Evolutionary conservation across 2,888 invertebrate species (phyloP).

Genomic region (Dione juno): DNA sequence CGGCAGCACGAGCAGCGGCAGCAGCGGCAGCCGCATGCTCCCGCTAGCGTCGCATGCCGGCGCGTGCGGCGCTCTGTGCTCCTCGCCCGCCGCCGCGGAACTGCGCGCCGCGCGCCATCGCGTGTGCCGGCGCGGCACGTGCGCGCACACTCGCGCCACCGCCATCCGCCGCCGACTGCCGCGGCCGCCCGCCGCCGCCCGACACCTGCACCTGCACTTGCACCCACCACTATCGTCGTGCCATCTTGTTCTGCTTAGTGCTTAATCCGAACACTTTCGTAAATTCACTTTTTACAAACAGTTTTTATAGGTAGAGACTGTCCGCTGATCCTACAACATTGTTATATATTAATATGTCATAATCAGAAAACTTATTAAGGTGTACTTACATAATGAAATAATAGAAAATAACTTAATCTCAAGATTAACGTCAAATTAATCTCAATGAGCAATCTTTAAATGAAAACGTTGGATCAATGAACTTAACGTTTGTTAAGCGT

Average conservation of each 20-base stretch:
- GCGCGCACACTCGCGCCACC: slow-evolving; percentile 54
- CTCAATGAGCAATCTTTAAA: slow-evolving; percentile 41
- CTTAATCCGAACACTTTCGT: neutral
- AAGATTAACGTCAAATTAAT: slow-evolving; percentile 35
- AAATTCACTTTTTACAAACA: neutral
- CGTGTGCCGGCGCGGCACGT: slow-evolving; percentile 52
- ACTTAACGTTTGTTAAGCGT: slow-evolving; percentile 70
- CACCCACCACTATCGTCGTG: neutral
- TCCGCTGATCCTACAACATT: neutral
- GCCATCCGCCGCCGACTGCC: slow-evolving; percentile 24
- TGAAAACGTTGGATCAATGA: slow-evolving; percentile 62
- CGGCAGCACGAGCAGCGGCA: slow-evolving; percentile 80
- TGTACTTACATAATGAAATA: neutral
- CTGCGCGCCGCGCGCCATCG: slow-evolving; percentile 54
- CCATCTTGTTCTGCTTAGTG: neutral
- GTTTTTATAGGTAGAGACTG: neutral
- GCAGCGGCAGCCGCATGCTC: slow-evolving; percentile 80
- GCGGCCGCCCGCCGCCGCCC: slow-evolving; percentile 23
- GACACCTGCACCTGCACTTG: slow-evolving; percentile 3
- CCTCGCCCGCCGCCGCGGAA: slow-evolving; percentile 59
- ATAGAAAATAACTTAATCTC: slow-evolving; percentile 19
- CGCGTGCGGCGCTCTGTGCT: slow-evolving; percentile 65
- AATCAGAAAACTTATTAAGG: neutral
- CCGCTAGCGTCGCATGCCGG: slow-evolving; percentile 75
- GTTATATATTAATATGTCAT: neutral